These are phyloP conservation scores for Pherbina coryleti DNA, from an alignment of 2,888 invertebrate genomes.

Conservation along the genomic window DNA sequence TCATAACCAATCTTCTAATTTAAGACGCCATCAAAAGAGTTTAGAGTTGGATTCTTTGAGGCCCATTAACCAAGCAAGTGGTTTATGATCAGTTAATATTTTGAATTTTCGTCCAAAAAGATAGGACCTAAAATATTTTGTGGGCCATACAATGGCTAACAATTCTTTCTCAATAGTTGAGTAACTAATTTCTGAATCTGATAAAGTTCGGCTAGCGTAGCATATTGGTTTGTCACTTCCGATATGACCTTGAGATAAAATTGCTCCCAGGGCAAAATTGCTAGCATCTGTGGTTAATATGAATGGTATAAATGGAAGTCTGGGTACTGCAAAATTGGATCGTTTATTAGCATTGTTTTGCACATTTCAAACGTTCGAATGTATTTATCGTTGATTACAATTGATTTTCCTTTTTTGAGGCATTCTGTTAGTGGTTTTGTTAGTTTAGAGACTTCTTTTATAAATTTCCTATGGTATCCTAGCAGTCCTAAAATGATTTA, in stretches of 20 bases:
- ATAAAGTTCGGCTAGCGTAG: constrained; percentile 27
- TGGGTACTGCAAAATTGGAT: constrained; percentile 60
- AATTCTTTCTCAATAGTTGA: constrained; percentile 35
- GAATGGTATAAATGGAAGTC: constrained; percentile 43
- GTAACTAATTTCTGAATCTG: constrained; percentile 22
- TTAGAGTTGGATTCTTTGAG: constrained; percentile 42
- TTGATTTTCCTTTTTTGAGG: constrained; percentile 41
- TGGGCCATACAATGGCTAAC: constrained; percentile 6
- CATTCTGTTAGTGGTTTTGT: constrained; percentile 46
- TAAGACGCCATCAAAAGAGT: constrained; percentile 34
- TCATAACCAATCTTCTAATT: constrained; percentile 53
- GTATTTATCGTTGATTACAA: constrained; percentile 36
- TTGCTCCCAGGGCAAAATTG: constrained; percentile 25
- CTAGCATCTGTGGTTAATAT: constrained; percentile 36
- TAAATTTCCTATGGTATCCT: constrained; percentile 50
- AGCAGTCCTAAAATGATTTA: constrained; percentile 53
- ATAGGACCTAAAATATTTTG: constrained; percentile 49
- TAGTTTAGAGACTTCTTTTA: constrained; percentile 47
- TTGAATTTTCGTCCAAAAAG: constrained; percentile 19
- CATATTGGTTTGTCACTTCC: constrained; percentile 26
- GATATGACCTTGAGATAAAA: constrained; percentile 31
- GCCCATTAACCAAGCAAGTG: background rate
- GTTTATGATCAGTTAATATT: background rate
- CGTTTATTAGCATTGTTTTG: constrained; percentile 41
- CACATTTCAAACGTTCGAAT: constrained; percentile 39